A percentile compares a stretch with the other conserved stretches of the same genome.
Evolutionary conservation across 2,797 vertebrate species (phyloP).

Genomic region (Sylvilagus floridanus): DNA sequence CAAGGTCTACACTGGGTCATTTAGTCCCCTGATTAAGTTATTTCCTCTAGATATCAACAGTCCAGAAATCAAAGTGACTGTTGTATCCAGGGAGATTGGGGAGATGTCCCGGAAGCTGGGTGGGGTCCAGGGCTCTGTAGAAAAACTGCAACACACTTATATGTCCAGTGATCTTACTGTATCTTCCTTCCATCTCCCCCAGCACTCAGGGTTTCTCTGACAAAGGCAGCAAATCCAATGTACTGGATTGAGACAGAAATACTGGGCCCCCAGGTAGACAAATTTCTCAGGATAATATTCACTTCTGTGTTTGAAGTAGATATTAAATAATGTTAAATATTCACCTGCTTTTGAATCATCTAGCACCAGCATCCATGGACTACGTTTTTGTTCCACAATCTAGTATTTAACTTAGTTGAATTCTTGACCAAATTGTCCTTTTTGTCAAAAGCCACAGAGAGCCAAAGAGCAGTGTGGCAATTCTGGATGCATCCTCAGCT

Average conservation of each 20-base stretch:
- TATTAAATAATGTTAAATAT: not conserved
- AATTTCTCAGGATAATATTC: not conserved
- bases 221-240: not conserved
- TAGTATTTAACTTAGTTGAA: not conserved
- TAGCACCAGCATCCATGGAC: not conserved
- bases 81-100: not conserved
- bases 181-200: not conserved
- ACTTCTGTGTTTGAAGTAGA: not conserved
- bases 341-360: not conserved
- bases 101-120: not conserved
- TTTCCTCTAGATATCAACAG: not conserved
- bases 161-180: not conserved
- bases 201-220: not conserved
- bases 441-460: not conserved
- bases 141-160: no score
- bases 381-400: not conserved
- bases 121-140: no score
- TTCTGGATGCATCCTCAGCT: not conserved
- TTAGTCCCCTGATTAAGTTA: not conserved
- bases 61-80: not conserved
- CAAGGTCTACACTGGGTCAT: not conserved
- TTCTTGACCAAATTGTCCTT: not conserved
- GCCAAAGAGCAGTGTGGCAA: not conserved
- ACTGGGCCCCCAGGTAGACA: not conserved
- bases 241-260: not conserved